A percentile compares a stretch with the other conserved stretches of the same genome.
These are phyloP conservation scores for Albula glossodonta DNA, from an alignment of 2,113 vertebrate species.

Conservation along the genomic window DNA sequence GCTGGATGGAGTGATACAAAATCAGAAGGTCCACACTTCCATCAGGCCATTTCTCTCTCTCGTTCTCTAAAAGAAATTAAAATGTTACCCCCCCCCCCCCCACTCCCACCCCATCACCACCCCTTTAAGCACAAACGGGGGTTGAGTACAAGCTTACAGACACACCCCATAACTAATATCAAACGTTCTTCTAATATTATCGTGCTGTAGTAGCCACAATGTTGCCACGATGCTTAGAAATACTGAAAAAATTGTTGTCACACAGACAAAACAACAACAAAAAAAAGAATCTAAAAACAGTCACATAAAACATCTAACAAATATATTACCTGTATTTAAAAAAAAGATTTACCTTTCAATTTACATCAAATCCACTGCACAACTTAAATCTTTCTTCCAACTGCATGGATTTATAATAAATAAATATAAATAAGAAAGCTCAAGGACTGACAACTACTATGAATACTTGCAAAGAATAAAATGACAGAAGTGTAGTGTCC, in stretches of 20 bases:
- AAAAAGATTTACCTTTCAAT: slow-evolving; percentile 11
- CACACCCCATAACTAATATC: background rate
- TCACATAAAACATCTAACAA: slow-evolving; percentile 12
- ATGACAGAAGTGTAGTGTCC: background rate
- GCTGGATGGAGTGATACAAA: background rate
- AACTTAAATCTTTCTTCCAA: slow-evolving; percentile 78
- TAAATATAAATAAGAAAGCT: slow-evolving; percentile 79
- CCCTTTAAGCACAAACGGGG: background rate
- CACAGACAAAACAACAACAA: background rate
- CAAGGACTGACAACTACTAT: background rate
- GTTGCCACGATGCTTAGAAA: background rate
- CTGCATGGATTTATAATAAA: slow-evolving; percentile 82
- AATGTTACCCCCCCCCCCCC: background rate
- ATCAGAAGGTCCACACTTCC: background rate
- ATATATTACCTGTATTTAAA: slow-evolving; percentile 31
- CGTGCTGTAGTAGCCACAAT: background rate
- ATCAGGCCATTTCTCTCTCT: background rate
- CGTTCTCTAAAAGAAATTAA: background rate
- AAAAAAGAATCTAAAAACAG: background rate
- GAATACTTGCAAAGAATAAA: background rate
- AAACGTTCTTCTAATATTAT: background rate
- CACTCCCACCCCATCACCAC: no score
- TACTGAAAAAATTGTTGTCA: background rate
- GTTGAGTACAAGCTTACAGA: background rate
- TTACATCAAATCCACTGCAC: slow-evolving; percentile 13